Percentiles rank a stretch among this genome's conserved stretches.
Conservation (phyloP, 2,113 vertebrate genomes). For the Spheniscus mendiculus region DNA sequence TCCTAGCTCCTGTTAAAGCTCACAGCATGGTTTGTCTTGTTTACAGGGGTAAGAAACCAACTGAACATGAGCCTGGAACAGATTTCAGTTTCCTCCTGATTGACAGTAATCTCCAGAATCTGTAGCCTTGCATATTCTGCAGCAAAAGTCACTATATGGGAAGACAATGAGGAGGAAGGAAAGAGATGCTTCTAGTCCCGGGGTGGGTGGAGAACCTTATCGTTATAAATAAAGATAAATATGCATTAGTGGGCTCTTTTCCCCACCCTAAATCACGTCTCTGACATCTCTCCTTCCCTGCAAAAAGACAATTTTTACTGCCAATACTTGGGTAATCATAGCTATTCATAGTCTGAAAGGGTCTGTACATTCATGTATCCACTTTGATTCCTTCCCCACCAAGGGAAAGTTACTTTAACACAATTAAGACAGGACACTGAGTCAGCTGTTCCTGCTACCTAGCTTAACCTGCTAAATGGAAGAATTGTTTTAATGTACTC, state of each 20-base stretch:
- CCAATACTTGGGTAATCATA: background rate
- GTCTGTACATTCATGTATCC: background rate
- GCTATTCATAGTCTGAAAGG: background rate
- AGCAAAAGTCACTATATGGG: background rate
- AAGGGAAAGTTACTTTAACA: background rate
- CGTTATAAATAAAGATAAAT: background rate
- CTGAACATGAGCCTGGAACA: constrained; percentile 80
- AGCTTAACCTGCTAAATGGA: background rate
- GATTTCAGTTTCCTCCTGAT: constrained; percentile 85
- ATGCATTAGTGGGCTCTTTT: background rate
- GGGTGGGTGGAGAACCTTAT: background rate
- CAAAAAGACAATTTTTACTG: background rate
- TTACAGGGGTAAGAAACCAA: constrained; percentile 76
- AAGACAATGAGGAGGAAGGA: background rate
- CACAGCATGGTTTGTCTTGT: background rate
- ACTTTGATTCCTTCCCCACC: background rate
- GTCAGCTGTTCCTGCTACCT: background rate
- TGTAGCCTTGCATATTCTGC: constrained; percentile 12
- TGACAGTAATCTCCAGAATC: background rate
- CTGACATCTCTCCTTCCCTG: background rate
- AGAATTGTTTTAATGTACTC: background rate
- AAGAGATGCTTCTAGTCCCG: background rate
- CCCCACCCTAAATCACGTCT: background rate
- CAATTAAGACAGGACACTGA: background rate
- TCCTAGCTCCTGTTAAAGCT: background rate